Evolutionary conservation across 1,140 invertebrate genomes (phyloP).

Genomic region (Drosophila saltans): DNA sequence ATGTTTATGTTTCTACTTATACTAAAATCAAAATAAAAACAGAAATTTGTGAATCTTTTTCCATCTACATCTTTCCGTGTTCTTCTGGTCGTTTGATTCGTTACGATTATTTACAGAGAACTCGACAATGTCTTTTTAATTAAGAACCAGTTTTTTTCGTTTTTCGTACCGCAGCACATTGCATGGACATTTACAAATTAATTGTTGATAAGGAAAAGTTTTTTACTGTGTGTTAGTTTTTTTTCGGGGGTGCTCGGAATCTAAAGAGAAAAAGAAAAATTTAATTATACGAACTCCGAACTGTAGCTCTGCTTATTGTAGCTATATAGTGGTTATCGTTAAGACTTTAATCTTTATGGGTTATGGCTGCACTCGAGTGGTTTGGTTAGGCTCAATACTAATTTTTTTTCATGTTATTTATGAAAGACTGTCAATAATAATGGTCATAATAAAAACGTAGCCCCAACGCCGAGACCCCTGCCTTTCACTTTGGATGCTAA

Average conservation of each 20-base stretch:
- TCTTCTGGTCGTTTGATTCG: conserved; percentile 65
- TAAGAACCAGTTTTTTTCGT: conserved; percentile 66
- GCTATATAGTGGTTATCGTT: conserved; percentile 43
- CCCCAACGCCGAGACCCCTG: conserved; percentile 12
- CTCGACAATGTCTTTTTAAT: conserved; percentile 73
- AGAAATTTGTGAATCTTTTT: conserved; percentile 32
- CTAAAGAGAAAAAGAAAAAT: conserved; percentile 34
- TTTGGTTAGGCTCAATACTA: conserved; percentile 65
- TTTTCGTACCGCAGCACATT: conserved; percentile 20
- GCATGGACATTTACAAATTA: conserved; percentile 67
- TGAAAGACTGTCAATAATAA: conserved; percentile 69
- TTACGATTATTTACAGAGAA: conserved; percentile 75
- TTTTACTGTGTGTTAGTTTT: conserved; percentile 15
- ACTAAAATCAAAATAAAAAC: conserved; percentile 18
- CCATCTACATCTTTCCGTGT: conserved; percentile 35
- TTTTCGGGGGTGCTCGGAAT: conserved; percentile 14
- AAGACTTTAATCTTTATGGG: conserved; percentile 76
- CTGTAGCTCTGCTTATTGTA: neutral
- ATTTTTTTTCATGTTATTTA: conserved; percentile 51
- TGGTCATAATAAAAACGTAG: conserved; percentile 70
- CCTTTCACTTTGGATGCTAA: conserved; percentile 13
- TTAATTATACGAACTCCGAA: conserved; percentile 58
- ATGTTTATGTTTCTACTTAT: conserved; percentile 54
- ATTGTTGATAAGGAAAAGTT: conserved; percentile 62
- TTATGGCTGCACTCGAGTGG: conserved; percentile 74